These are phyloP conservation scores for Tor tambroides DNA, from an alignment of 2,113 vertebrate species.

Conservation along the genomic window DNA sequence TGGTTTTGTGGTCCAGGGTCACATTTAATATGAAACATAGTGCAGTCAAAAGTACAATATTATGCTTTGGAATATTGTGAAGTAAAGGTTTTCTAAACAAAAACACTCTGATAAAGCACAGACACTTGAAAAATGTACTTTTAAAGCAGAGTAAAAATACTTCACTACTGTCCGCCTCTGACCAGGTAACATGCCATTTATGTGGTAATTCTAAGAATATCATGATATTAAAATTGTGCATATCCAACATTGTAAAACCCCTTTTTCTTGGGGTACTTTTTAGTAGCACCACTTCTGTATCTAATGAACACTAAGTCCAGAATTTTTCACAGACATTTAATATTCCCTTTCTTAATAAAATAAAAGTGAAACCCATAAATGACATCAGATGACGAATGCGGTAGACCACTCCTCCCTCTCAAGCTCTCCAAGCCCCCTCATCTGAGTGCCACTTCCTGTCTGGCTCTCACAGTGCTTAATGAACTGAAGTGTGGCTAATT, in stretches of 20 bases:
- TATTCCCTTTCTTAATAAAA: not conserved
- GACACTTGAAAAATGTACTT: no score
- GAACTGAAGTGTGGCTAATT: slow-evolving; percentile 79
- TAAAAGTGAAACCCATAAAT: not conserved
- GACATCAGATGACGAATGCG: not conserved
- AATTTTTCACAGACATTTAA: not conserved
- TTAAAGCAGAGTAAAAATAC: no score
- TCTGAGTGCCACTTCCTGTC: slow-evolving; percentile 39
- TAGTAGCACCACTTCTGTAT: not conserved
- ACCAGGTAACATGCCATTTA: not conserved
- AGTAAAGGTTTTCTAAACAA: no score
- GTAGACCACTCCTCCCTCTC: not conserved
- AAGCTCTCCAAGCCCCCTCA: not conserved
- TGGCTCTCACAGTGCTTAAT: slow-evolving; percentile 68
- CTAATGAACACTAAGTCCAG: not conserved
- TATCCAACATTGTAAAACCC: not conserved
- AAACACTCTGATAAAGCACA: no score
- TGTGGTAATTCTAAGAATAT: not conserved
- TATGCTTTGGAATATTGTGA: no score
- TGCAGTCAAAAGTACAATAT: no score
- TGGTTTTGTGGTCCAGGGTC: no score
- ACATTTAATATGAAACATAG: no score
- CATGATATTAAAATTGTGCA: not conserved
- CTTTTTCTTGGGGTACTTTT: not conserved
- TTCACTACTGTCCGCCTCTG: no score